A percentile compares a stretch with the other conserved stretches of the same genome.
Conservation (phyloP, 1,140 invertebrate genomes). For the Diploscapter pachys region DNA sequence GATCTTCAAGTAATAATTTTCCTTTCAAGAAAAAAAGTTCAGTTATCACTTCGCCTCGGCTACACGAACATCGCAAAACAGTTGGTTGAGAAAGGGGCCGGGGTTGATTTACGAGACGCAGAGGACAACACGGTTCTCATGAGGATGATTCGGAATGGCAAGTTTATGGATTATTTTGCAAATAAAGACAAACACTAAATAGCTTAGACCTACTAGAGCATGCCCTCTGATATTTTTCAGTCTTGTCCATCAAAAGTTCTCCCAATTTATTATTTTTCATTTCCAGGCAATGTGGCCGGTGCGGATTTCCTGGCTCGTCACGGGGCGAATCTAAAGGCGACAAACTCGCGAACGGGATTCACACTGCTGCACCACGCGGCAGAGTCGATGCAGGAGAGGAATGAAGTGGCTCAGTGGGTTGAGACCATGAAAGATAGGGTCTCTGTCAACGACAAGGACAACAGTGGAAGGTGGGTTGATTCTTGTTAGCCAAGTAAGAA, state of each 20-base stretch:
- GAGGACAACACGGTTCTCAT: constrained; percentile 59
- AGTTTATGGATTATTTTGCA: constrained; percentile 80
- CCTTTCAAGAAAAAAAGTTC: constrained; percentile 59
- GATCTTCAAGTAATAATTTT: constrained; percentile 3
- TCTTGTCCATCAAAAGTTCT: constrained; percentile 3
- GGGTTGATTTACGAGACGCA: constrained; percentile 66
- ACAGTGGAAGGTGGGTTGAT: too few species aligned
- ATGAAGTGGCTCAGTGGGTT: too few species aligned
- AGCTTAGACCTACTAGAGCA: constrained; percentile 61
- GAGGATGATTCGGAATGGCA: constrained; percentile 72
- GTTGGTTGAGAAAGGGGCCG: constrained; percentile 76
- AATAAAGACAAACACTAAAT: constrained; percentile 40
- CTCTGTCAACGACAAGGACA: too few species aligned
- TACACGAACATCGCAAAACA: constrained; percentile 77
- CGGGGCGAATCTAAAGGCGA: not conserved
- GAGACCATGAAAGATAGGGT: too few species aligned
- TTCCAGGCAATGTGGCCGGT: constrained; percentile 36
- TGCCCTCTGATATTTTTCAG: constrained; percentile 63
- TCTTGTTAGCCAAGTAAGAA: too few species aligned
- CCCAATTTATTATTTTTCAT: constrained; percentile 1
- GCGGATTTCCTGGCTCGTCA: not conserved
- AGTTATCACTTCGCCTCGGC: constrained; percentile 65
- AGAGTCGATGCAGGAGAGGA: too few species aligned
- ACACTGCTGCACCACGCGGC: too few species aligned
- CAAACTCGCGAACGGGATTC: not conserved